Evolutionary conservation across 2,797 vertebrate species (phyloP).

Genomic region (Syngnathus rostellatus): DNA sequence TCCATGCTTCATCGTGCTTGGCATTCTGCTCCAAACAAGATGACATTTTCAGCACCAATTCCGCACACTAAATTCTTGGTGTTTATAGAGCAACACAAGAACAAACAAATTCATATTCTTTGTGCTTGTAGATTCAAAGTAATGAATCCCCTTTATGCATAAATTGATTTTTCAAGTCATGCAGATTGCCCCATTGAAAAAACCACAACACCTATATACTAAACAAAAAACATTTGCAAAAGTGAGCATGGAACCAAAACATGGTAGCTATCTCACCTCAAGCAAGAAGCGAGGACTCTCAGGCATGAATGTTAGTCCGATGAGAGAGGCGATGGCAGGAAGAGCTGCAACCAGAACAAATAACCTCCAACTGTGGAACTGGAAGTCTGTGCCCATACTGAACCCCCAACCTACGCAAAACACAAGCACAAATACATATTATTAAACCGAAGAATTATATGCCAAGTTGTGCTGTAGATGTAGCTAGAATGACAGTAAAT

Average conservation of each 20-base stretch:
- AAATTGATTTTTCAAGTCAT: neutral
- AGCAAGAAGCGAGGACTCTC: constrained; percentile 92
- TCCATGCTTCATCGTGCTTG: constrained; percentile 96
- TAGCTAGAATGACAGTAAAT: neutral
- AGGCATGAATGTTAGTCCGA: constrained; percentile 89
- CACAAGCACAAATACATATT: constrained; percentile 1
- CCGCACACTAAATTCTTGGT: neutral
- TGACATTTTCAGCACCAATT: neutral
- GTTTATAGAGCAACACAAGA: neutral
- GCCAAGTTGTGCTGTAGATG: neutral
- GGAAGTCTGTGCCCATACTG: constrained; percentile 90
- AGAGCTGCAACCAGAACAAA: constrained; percentile 85
- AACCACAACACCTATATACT: neutral
- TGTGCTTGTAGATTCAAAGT: neutral
- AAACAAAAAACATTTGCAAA: neutral
- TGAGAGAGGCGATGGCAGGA: constrained; percentile 81
- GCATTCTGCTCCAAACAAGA: constrained; percentile 70
- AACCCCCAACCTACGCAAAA: constrained; percentile 84
- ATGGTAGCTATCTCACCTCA: constrained; percentile 62
- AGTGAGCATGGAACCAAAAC: neutral
- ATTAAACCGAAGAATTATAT: neutral
- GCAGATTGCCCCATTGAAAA: neutral
- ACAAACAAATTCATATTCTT: neutral
- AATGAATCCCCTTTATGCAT: neutral
- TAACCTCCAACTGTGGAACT: constrained; percentile 95